Evolutionary conservation across 2,797 vertebrate species (phyloP).

Genomic region (Discoglossus pictus): DNA sequence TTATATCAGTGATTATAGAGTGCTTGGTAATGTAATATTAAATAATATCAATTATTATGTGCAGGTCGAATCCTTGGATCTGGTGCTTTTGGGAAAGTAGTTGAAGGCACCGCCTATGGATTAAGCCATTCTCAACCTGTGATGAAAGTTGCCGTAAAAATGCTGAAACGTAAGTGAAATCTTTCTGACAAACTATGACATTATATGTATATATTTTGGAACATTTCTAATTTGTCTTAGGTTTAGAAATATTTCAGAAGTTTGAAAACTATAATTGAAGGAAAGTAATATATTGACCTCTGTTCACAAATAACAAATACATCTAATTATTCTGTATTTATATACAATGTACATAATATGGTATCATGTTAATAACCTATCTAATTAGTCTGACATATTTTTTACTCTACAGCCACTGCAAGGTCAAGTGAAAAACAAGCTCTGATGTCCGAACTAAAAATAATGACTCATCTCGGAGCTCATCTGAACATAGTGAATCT

Average conservation of each 20-base stretch:
- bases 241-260: too few relatives aligned
- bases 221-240: too few relatives aligned
- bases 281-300: too few relatives aligned
- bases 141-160: constrained; percentile 99
- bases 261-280: not conserved
- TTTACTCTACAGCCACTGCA: constrained; percentile 83
- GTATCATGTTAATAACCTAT: too few relatives aligned
- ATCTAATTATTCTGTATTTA: too few relatives aligned
- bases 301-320: too few relatives aligned
- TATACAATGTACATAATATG: too few relatives aligned
- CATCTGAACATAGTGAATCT: constrained; percentile 98
- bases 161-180: constrained; percentile 92
- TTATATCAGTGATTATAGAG: not conserved
- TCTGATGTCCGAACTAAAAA: constrained; percentile 98
- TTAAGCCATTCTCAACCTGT: constrained; percentile 93
- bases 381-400: too few relatives aligned
- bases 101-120: constrained; percentile 95
- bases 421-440: constrained; percentile 98
- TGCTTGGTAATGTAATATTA: constrained; percentile 5
- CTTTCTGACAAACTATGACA: too few relatives aligned
- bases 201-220: too few relatives aligned
- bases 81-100: constrained; percentile 96
- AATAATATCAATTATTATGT: constrained; percentile 24
- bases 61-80: constrained; percentile 94
- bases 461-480: constrained; percentile 98